Percentiles rank a stretch among this genome's conserved stretches.
Evolutionary conservation across 2,797 vertebrate species (phyloP).

Genomic region (Smutsia temminckii): DNA sequence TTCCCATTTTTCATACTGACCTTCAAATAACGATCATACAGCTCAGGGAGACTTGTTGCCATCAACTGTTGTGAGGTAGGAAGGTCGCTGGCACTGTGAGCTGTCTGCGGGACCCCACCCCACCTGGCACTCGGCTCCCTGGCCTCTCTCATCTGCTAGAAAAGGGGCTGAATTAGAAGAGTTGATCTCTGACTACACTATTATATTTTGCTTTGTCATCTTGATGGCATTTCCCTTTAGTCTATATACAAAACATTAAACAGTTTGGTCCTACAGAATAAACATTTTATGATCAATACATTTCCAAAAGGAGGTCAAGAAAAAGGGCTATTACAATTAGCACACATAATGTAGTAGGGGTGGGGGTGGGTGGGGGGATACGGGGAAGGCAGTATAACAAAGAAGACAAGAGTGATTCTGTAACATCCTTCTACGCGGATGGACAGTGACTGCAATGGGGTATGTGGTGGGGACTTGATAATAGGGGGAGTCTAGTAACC

Average conservation of each 20-base stretch:
- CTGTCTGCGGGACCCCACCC: not conserved
- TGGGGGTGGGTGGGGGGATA: too few species aligned
- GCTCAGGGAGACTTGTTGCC: not conserved
- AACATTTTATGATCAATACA: not conserved
- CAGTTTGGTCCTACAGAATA: not conserved
- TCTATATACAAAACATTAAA: not conserved
- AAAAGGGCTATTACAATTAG: too few species aligned
- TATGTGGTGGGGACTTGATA: too few species aligned
- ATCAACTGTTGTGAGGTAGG: not conserved
- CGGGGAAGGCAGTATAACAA: too few species aligned
- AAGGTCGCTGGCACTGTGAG: not conserved
- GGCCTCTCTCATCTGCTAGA: not conserved
- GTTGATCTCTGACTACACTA: not conserved
- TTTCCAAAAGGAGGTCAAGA: conserved; percentile 31
- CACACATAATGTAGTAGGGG: too few species aligned
- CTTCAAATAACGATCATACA: not conserved
- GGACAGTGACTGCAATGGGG: too few species aligned
- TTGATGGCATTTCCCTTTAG: not conserved
- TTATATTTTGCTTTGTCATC: not conserved
- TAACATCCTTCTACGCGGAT: too few species aligned
- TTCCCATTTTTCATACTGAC: not conserved
- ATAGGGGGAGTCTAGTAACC: too few species aligned
- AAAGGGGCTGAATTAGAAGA: not conserved
- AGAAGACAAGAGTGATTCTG: too few species aligned
- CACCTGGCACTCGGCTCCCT: not conserved